phyloP scores from a whole-genome alignment of 1,140 invertebrate species.

The Drosophila tani region DNA sequence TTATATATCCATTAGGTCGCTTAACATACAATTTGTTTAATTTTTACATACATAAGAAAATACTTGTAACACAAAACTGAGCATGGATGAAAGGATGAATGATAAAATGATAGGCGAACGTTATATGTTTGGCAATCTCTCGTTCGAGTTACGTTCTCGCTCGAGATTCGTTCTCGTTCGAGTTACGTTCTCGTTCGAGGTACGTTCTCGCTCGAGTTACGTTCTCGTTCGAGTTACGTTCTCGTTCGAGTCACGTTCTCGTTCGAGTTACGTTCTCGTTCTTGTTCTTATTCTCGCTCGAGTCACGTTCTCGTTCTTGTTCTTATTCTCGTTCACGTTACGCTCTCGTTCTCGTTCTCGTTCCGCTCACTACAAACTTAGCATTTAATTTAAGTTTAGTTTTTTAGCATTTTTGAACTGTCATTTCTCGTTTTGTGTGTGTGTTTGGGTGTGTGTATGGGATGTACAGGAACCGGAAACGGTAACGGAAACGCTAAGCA shows the following conservation, averaged over 20 bases:
- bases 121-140: slow-evolving; percentile 44
- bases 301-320: neutral
- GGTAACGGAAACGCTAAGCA: slow-evolving; percentile 26
- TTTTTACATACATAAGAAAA: slow-evolving; percentile 69
- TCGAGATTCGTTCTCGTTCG: too few species aligned
- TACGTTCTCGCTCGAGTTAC: neutral
- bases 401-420: slow-evolving; percentile 12
- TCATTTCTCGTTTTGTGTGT: slow-evolving; percentile 5
- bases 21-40: slow-evolving; percentile 69
- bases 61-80: slow-evolving; percentile 54
- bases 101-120: slow-evolving; percentile 6
- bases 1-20: slow-evolving; percentile 63
- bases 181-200: too few species aligned
- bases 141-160: neutral
- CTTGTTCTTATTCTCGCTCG: neutral
- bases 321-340: neutral
- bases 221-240: neutral
- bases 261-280: neutral
- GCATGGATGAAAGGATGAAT: slow-evolving; percentile 37
- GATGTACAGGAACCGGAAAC: slow-evolving; percentile 10
- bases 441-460: slow-evolving; percentile 6
- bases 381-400: slow-evolving; percentile 10
- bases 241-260: too few species aligned
- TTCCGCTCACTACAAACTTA: slow-evolving; percentile 5
- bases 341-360: neutral